Evolutionary conservation across 2,888 invertebrate species (phyloP), one percentile per base, ranked within the genome.

Genomic region (Gymnocheta viridis): DNA sequence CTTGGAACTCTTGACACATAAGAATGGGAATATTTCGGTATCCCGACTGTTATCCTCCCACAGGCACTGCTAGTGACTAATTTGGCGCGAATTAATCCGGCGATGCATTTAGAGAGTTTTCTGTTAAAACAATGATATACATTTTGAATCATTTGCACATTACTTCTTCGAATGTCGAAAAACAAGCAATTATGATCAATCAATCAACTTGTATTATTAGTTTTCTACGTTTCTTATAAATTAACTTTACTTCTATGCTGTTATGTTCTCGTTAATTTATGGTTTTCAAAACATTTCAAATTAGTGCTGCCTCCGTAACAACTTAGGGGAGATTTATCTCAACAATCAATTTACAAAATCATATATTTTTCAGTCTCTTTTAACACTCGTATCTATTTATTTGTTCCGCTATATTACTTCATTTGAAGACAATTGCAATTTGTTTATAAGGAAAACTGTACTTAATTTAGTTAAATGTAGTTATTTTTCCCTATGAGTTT

Each of bases 381-480:
- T 27, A 35, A 2, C 12, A 3, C 14, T 51, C 32, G 32, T 17
- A n/a, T 29, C 56, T 47, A 54, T 56, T 47, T 22, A 60, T 70
- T 41, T 32, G 24, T 7, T 14, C 51, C 51, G 44, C 32, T 27
- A 66, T 27, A 66, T 58, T 41, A 49, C 9, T 44, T 58, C 17
- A 17, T 9, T 17, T 24, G 24, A 49, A 41, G 7, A 10, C 29
- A 56, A 66, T 73, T 73, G 67, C 73, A 54, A 51, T 80, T 73
- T 60, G 27, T 72, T 60, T 72, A 72, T 54, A 38, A 81, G 77
- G 79, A 81, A 84, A 78, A 78, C 56, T 81, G 62, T 69, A 81
- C 73, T 84, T 81, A 69, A 84, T 77, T 77, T 77, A 73, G 22
- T 66, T 76, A 29, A 17, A 27, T 10, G 35, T 51, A 44, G 49